Evolutionary conservation across 2,113 vertebrate species (phyloP), one percentile per base, ranked within the genome.

Genomic region (Xenus cinereus): DNA sequence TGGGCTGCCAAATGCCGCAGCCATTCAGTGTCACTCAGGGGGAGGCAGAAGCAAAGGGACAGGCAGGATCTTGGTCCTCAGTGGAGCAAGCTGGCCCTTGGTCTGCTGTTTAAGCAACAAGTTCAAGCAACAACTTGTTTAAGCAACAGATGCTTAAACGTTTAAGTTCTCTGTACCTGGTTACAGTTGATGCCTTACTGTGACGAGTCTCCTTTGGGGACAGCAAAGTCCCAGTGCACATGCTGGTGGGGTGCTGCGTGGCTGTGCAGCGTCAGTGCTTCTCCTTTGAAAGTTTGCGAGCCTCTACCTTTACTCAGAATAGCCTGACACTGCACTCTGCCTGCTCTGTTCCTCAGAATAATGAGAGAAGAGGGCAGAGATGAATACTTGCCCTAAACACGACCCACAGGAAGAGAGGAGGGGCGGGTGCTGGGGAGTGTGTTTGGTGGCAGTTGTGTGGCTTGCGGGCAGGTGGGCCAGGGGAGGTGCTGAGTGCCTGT

Each of bases 191-290:
- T 43, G 35, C 26, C 7, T 67, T 3, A 1, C 33, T 8, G 1
- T 43, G 35, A 15, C 13, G 17, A 45, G 37, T 18, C 48, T 16
- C 10, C 14, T 32, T 37, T 35, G 27, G 54, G 59, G 56, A 66
- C 28, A 51, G 51, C 2, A 3, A 1, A 43, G 32, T 67, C 68
- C 62, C n/a, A 4, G 8, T 48, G 26, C 35, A 0, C 4, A 1
- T n/a, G 28, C 15, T 75, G 62, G 8, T 10, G 32, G 27, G 8
- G n/a, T 37, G 48, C 18, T 1, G 0, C 1, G 2, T 10, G 56
- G 21, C 23, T n/a, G 4, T 18, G 39, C 46, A 46, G 37, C 27
- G 3, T 14, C n/a, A 14, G 26, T 33, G 20, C 20, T 73, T 21
- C 66, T 71, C 22, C 15, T 75, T 22, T 54, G 41, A 17, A 56